Percentiles rank a stretch among this genome's conserved stretches.
These are phyloP conservation scores for Rachycentron canadum DNA, from an alignment of 2,797 vertebrate genomes.

Conservation along the genomic window DNA sequence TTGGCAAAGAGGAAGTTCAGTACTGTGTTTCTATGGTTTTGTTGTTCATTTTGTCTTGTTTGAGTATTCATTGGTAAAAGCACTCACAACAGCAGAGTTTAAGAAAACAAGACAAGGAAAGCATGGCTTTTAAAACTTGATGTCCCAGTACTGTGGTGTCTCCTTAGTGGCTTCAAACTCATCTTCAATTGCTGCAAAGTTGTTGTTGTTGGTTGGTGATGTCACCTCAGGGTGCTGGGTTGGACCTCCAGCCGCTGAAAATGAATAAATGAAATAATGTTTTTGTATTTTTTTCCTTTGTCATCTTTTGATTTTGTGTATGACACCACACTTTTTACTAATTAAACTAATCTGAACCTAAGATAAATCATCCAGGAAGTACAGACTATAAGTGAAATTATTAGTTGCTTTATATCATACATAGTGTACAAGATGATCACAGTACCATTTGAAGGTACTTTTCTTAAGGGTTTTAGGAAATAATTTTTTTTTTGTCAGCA, in stretches of 20 bases:
- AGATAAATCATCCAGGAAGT: background rate
- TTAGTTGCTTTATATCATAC: background rate
- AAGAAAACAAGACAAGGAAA: slow-evolving; percentile 38
- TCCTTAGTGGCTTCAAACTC: slow-evolving; percentile 72
- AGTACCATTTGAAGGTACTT: background rate
- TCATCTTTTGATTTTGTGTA: background rate
- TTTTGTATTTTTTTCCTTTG: background rate
- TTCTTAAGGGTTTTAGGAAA: background rate
- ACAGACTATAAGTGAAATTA: background rate
- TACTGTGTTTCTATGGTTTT: slow-evolving; percentile 36
- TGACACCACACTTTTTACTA: background rate
- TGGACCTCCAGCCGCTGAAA: slow-evolving; percentile 54
- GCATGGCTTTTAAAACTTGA: slow-evolving; percentile 76
- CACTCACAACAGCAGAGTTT: slow-evolving; percentile 52
- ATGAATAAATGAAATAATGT: background rate
- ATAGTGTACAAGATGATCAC: background rate
- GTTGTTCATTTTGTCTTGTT: slow-evolving; percentile 44
- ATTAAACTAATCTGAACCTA: background rate
- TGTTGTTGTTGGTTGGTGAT: slow-evolving; percentile 40
- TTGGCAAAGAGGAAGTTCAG: slow-evolving; percentile 36
- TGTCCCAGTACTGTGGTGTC: slow-evolving; percentile 78
- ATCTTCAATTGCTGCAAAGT: slow-evolving; percentile 62
- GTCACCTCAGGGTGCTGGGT: slow-evolving; percentile 48
- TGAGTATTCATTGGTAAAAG: too few species aligned
- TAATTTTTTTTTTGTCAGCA: background rate